Evolutionary conservation across 2,888 invertebrate species (phyloP).

Genomic region (Tachina lurida): DNA sequence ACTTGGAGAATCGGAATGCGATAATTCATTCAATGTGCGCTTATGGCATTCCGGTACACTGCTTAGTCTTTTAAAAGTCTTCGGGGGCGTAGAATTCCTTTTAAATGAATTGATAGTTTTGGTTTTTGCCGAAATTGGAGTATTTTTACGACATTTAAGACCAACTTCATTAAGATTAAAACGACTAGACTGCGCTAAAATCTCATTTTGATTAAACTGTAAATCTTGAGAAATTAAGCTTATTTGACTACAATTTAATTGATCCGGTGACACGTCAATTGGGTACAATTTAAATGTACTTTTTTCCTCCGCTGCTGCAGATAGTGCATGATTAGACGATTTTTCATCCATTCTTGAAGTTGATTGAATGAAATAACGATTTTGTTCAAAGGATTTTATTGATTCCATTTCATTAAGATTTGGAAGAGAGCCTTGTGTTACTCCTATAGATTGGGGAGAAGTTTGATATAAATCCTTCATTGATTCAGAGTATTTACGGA

Average conservation of each 20-base stretch:
- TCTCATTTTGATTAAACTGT: constrained; percentile 81
- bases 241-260: constrained; percentile 75
- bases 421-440: constrained; percentile 82
- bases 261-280: constrained; percentile 72
- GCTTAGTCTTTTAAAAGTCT: constrained; percentile 17
- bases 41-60: constrained; percentile 46
- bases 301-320: constrained; percentile 7
- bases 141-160: constrained; percentile 72
- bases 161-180: constrained; percentile 82
- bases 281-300: constrained; percentile 6
- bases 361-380: constrained; percentile 80
- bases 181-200: constrained; percentile 82
- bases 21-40: constrained; percentile 57
- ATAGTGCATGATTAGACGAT: constrained; percentile 1
- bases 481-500: constrained; percentile 81
- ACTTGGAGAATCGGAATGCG: constrained; percentile 66
- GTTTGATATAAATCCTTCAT: constrained; percentile 80
- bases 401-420: constrained; percentile 81
- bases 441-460: constrained; percentile 75
- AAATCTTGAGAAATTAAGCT: constrained; percentile 78
- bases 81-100: constrained; percentile 3
- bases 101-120: constrained; percentile 39
- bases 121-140: constrained; percentile 66
- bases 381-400: constrained; percentile 82
- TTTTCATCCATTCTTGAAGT: constrained; percentile 58